Base-by-base conservation (phyloP, 1,140 invertebrate species). In the Aphis craccivora region DNA sequence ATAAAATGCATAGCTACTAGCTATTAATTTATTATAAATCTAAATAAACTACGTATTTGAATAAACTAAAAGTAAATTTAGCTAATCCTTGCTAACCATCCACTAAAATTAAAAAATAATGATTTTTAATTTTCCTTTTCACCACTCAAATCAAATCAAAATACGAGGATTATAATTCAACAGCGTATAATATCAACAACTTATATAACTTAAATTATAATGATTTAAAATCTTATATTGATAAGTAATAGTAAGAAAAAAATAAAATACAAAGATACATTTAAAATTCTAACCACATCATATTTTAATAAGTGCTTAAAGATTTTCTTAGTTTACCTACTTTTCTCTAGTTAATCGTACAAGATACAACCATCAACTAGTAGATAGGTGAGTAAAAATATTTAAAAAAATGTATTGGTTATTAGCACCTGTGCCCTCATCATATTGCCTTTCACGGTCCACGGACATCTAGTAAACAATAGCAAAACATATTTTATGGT, bases 401-500 rank as follows among this genome's bases (percentile, higher is more conserved):
- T n/a, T 23, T 3, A n/a, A 43, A 84, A 43, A 43, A 40, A 43
- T 43, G n/a, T 84, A 40, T 84, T 40, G 37, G 40, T 25, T 40
- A 48, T 53, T 1, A 51, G 48, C 87, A 89, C 87, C 48, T 89
- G 35, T 35, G n/a, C 23, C 18, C 30, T 23, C 48, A 89, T 89
- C 25, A n/a, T 5, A n/a, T 76, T 76, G n/a, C n/a, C n/a, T 37
- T 76, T 76, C 40, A 35, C 9, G 23, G 45, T 30, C n/a, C 23
- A 89, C 22, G 9, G 22, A 25, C 48, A 53, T 37, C 45, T 30
- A 87, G 25, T 87, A 45, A 89, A 89, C 48, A 89, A 89, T 53
- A 89, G 48, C 4, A 5, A n/a, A 53, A 89, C n/a, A 89, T n/a
- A n/a, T 88, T 86, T 87, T 43, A 87, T 45, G 43, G 43, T 87